phyloP scores from a whole-genome alignment of 2,888 invertebrate species.

The Apamea monoglypha region DNA sequence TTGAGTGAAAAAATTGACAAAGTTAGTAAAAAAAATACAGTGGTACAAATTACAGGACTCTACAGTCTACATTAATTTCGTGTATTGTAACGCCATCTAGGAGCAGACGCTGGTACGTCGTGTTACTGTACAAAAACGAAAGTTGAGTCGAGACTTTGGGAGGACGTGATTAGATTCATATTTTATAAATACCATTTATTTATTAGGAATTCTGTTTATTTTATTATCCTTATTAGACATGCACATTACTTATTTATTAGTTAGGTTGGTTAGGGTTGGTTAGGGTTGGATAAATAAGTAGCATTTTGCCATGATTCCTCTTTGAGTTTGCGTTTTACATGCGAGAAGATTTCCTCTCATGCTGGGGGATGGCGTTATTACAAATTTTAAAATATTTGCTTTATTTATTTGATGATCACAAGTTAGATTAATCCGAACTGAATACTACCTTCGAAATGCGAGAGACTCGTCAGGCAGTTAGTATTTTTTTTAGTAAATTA shows the following conservation, averaged over 20 bases:
- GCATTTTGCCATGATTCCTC: background rate
- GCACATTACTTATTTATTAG: no score
- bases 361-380: slow-evolving; percentile 17
- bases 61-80: background rate
- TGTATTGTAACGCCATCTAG: slow-evolving; percentile 41
- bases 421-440: background rate
- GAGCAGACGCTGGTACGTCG: background rate
- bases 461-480: background rate
- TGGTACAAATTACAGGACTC: background rate
- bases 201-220: background rate
- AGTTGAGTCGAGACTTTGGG: background rate
- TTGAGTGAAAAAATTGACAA: background rate
- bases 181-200: background rate
- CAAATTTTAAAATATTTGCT: background rate
- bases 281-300: background rate
- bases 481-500: background rate
- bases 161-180: background rate
- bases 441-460: background rate
- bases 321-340: background rate
- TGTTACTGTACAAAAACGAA: background rate
- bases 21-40: background rate
- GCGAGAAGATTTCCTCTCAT: background rate
- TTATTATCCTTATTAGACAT: background rate
- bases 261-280: background rate
- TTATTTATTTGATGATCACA: background rate